Percentiles rank a stretch among this genome's conserved stretches.
These are phyloP conservation scores for Loris lydekkerianus DNA, from an alignment of 2,797 vertebrate species.

Conservation along the genomic window DNA sequence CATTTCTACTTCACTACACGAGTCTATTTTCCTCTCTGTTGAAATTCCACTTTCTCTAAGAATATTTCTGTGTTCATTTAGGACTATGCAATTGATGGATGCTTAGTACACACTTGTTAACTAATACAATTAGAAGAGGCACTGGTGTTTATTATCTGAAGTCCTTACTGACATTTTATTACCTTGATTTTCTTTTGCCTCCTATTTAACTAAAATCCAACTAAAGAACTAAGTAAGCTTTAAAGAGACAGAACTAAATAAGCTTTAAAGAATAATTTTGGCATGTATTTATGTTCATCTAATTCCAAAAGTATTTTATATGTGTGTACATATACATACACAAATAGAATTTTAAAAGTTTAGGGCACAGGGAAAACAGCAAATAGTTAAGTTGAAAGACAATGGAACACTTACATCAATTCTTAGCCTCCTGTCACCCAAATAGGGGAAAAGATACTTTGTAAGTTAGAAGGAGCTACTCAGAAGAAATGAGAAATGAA, in stretches of 20 bases:
- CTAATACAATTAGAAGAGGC: background rate
- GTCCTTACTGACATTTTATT: constrained; percentile 1
- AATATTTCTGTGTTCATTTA: background rate
- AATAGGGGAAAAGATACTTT: background rate
- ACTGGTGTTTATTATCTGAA: background rate
- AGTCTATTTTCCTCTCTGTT: background rate
- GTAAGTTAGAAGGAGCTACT: background rate
- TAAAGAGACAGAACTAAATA: constrained; percentile 25
- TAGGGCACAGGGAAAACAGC: constrained; percentile 17
- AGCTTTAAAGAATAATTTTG: constrained; percentile 16
- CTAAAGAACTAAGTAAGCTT: background rate
- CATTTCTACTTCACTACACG: background rate
- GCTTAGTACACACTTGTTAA: background rate
- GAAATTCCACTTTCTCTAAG: constrained; percentile 32
- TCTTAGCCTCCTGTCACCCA: background rate
- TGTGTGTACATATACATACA: background rate
- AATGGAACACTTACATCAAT: background rate
- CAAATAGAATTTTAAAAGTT: background rate
- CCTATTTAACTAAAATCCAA: constrained; percentile 52
- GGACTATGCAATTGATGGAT: background rate
- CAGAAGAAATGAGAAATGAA: background rate
- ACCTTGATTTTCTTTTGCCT: constrained; percentile 5
- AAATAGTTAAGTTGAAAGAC: constrained; percentile 16
- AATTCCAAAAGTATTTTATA: constrained; percentile 38
- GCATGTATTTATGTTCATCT: background rate